Percentiles rank a stretch among this genome's conserved stretches.
phyloP scores from a whole-genome alignment of 2,113 vertebrate genomes.

The Aix galericulata region DNA sequence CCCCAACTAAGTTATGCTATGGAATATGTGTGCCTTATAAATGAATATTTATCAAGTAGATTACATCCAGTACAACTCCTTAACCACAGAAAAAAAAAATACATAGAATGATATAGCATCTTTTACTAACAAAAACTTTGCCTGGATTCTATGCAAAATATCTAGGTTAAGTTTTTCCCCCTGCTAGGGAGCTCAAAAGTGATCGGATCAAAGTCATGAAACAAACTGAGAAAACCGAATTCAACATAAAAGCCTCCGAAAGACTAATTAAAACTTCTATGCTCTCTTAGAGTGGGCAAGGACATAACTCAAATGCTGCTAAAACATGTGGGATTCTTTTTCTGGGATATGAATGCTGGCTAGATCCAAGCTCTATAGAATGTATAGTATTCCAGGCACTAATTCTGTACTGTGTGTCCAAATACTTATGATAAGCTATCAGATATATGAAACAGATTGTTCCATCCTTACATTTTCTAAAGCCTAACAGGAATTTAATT shows the following conservation, averaged over 20 bases:
- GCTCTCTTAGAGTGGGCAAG: background rate
- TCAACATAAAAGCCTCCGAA: background rate
- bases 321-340: background rate
- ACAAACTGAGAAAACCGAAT: background rate
- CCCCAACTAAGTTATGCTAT: background rate
- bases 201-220: background rate
- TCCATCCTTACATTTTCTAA: background rate
- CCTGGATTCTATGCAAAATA: background rate
- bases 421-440: slow-evolving; percentile 56
- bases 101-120: background rate
- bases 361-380: background rate
- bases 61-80: background rate
- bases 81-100: background rate
- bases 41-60: background rate
- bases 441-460: slow-evolving; percentile 9
- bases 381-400: slow-evolving; percentile 20
- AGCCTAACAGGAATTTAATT: background rate
- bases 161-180: background rate
- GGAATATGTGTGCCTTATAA: background rate
- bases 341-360: background rate
- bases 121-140: background rate
- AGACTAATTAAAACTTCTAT: background rate
- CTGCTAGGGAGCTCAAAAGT: background rate
- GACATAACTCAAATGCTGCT: slow-evolving; percentile 23
- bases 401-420: slow-evolving; percentile 2